Evolutionary conservation across 2,888 invertebrate species (phyloP).

Genomic region (Alsophila aescularia): DNA sequence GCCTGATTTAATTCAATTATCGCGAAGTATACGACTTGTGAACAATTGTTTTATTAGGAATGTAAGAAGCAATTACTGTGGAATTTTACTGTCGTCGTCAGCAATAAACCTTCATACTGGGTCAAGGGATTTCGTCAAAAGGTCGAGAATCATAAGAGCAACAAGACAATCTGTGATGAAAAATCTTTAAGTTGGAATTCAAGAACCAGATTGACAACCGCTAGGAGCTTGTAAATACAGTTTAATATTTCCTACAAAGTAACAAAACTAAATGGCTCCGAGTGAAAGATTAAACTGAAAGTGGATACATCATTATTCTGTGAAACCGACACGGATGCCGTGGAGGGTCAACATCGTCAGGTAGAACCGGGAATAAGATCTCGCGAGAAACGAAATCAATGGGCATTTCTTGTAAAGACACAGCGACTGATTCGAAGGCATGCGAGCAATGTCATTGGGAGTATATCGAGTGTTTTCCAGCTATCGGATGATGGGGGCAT

Average conservation of each 20-base stretch:
- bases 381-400: slow-evolving; percentile 45
- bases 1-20: slow-evolving; percentile 15
- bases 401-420: slow-evolving; percentile 54
- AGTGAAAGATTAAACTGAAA: slow-evolving; percentile 15
- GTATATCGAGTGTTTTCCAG: slow-evolving; percentile 73
- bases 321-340: slow-evolving; percentile 20
- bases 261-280: slow-evolving; percentile 8
- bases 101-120: slow-evolving; percentile 11
- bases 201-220: not conserved
- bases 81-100: slow-evolving; percentile 11
- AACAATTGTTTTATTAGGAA: slow-evolving; percentile 20
- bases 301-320: slow-evolving; percentile 10
- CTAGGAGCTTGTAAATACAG: not conserved
- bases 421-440: slow-evolving; percentile 63
- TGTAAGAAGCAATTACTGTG: slow-evolving; percentile 17
- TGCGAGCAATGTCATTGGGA: slow-evolving; percentile 67
- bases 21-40: slow-evolving; percentile 11
- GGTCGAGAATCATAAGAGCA: slow-evolving; percentile 1
- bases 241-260: slow-evolving; percentile 2
- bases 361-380: slow-evolving; percentile 24
- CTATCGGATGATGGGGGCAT: slow-evolving; percentile 76
- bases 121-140: slow-evolving; percentile 7
- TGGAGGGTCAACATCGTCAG: not conserved
- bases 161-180: slow-evolving; percentile 2
- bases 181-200: not conserved